Evolutionary conservation across 2,797 vertebrate genomes (phyloP).

Genomic region (Hemibagrus guttatus): DNA sequence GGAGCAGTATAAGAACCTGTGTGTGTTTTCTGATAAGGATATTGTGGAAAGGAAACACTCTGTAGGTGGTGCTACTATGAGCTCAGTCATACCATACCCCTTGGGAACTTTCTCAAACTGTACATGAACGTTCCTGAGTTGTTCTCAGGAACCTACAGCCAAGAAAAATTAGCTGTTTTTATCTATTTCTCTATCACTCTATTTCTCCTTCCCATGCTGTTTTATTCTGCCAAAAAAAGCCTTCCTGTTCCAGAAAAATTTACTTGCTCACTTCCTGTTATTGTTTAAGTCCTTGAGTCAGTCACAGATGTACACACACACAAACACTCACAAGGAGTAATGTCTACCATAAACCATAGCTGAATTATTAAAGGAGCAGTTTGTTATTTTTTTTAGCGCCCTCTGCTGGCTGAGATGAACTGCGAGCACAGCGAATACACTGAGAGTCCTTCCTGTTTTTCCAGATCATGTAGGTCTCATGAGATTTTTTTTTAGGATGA

Average conservation of each 20-base stretch:
- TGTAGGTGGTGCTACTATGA: background rate
- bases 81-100: too few relatives aligned
- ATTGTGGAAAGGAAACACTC: background rate
- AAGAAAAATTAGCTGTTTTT: constrained; percentile 53
- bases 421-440: background rate
- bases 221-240: constrained; percentile 60
- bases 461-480: background rate
- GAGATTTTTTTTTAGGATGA: background rate
- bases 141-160: constrained; percentile 52
- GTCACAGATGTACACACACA: constrained; percentile 12
- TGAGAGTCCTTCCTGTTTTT: background rate
- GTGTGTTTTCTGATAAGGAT: background rate
- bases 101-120: constrained; percentile 26
- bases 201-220: constrained; percentile 22
- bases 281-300: constrained; percentile 67
- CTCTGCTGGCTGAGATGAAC: constrained; percentile 1
- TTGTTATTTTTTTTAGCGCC: background rate
- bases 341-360: background rate
- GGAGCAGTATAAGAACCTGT: background rate
- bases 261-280: constrained; percentile 70
- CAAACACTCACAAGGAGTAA: background rate
- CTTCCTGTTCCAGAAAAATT: constrained; percentile 49
- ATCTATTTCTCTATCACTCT: constrained; percentile 40
- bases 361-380: background rate
- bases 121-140: background rate